A percentile compares a stretch with the other conserved stretches of the same genome.
Evolutionary conservation across 1,140 invertebrate genomes (phyloP).

Genomic region (Drosophila kohkoa): DNA sequence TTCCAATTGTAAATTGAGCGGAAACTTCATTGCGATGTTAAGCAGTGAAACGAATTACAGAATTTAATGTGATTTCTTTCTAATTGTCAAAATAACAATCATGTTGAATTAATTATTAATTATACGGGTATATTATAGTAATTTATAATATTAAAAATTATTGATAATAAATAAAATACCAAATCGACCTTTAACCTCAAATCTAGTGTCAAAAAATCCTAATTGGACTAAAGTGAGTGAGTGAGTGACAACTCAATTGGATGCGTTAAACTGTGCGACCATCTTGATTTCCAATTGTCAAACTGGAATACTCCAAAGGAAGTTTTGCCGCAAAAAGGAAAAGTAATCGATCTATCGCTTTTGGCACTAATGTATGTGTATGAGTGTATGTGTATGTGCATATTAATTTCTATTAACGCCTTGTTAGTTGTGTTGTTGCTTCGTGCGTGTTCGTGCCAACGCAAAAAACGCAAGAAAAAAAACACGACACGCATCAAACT

Average conservation of each 20-base stretch:
- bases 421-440: conserved; percentile 22
- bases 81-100: no score
- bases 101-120: no score
- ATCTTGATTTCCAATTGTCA: not conserved
- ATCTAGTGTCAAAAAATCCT: not conserved
- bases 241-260: not conserved
- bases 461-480: conserved; percentile 34
- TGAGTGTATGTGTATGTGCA: conserved; percentile 10
- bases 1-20: not conserved
- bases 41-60: no score
- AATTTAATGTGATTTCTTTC: no score
- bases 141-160: no score
- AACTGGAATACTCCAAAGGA: not conserved
- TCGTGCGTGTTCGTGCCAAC: conserved; percentile 45
- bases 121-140: no score
- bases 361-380: not conserved
- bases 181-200: no score
- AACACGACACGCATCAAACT: conserved; percentile 45
- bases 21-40: no score
- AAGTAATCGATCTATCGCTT: conserved; percentile 11
- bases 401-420: conserved; percentile 37
- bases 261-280: not conserved
- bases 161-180: no score
- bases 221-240: not conserved
- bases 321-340: not conserved